Percentiles rank a stretch among this genome's conserved stretches.
Evolutionary conservation across 1,140 invertebrate genomes (phyloP).

Genomic region (Hylaeus volcanicus): DNA sequence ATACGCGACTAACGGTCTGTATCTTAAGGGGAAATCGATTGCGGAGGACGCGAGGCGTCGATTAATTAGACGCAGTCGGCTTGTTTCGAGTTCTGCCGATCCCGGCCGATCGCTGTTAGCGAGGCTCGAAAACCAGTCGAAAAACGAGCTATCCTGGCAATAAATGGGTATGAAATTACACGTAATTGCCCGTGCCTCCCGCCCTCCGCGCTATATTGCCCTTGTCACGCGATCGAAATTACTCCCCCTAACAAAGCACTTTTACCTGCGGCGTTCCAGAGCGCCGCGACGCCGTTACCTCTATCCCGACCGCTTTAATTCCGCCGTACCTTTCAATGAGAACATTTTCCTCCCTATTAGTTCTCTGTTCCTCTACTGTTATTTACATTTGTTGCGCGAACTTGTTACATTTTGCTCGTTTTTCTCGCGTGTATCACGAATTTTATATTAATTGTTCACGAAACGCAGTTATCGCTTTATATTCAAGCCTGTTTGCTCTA

Average conservation of each 20-base stretch:
- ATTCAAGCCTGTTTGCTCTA: too few relatives aligned
- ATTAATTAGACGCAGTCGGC: constrained; percentile 17
- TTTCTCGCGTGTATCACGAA: not conserved
- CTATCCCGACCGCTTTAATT: constrained; percentile 34
- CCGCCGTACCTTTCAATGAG: constrained; percentile 26
- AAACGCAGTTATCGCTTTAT: too few relatives aligned
- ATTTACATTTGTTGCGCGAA: not conserved
- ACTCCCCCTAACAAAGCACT: constrained; percentile 73
- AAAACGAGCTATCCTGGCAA: constrained; percentile 67
- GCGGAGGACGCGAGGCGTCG: not conserved
- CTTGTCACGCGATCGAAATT: constrained; percentile 77
- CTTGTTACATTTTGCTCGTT: not conserved
- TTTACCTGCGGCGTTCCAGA: constrained; percentile 67
- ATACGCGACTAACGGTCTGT: not conserved
- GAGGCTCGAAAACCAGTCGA: constrained; percentile 59
- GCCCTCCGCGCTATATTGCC: constrained; percentile 18
- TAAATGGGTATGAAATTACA: constrained; percentile 76
- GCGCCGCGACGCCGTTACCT: constrained; percentile 48
- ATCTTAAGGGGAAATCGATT: not conserved
- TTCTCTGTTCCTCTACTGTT: not conserved
- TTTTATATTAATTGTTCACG: not conserved
- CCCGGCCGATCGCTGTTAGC: constrained; percentile 41
- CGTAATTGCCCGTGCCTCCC: constrained; percentile 70
- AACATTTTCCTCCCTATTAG: constrained; percentile 39
- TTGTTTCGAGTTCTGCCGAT: constrained; percentile 25